Conservation (phyloP, 2,888 invertebrate genomes). For the Philopedon plagiatum region DNA sequence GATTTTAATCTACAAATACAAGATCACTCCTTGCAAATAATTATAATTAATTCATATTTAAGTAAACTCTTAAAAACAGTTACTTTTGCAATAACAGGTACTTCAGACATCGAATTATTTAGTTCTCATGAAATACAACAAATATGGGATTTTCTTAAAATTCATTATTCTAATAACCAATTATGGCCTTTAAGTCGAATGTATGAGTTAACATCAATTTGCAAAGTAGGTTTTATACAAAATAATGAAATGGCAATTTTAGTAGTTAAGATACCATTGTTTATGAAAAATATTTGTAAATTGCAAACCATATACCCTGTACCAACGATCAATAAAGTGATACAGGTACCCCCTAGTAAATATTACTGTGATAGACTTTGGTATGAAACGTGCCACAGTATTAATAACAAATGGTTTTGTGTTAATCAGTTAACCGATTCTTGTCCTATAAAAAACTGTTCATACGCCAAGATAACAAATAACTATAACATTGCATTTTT, state of each 20-base stretch:
- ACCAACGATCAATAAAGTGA: not conserved
- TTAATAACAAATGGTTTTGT: slow-evolving; percentile 14
- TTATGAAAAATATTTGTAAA: not conserved
- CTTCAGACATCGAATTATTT: not conserved
- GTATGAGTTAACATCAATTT: not conserved
- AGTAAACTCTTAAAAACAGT: not conserved
- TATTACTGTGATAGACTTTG: not conserved
- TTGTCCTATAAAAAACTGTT: not conserved
- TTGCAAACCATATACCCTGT: not conserved
- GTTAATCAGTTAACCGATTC: not conserved
- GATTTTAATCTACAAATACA: slow-evolving; percentile 1
- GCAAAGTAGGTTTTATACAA: not conserved
- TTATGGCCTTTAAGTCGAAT: not conserved
- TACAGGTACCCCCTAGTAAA: not conserved
- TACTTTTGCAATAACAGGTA: not conserved
- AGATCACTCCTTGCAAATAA: not conserved
- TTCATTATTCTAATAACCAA: not conserved
- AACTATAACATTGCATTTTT: not conserved
- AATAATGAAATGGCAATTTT: slow-evolving; percentile 5
- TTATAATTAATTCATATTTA: not conserved
- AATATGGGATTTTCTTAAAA: not conserved
- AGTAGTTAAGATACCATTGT: slow-evolving; percentile 5
- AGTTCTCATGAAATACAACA: not conserved
- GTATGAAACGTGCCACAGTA: not conserved
- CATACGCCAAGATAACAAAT: not conserved